phyloP scores from a whole-genome alignment of 2,888 invertebrate species.

The Chesias legatella region DNA sequence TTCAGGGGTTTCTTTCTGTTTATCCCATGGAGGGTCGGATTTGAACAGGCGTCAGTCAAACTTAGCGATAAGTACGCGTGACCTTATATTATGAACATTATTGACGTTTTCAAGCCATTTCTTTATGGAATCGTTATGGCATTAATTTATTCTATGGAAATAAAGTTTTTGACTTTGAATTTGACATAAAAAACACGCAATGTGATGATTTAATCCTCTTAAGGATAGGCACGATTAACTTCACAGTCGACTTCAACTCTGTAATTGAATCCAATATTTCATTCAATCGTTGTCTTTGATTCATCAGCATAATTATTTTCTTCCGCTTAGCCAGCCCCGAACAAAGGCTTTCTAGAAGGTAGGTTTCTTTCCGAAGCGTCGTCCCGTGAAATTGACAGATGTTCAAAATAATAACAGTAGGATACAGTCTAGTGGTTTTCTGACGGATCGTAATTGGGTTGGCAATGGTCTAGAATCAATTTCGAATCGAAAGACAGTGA shows the following conservation, averaged over 20 bases:
- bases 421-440: constrained; percentile 43
- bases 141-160: too few relatives aligned
- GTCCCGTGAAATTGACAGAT: constrained; percentile 63
- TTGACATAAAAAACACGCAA: too few relatives aligned
- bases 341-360: constrained; percentile 55
- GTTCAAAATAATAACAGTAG: constrained; percentile 61
- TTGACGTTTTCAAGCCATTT: too few relatives aligned
- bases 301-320: constrained; percentile 61
- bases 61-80: too few relatives aligned
- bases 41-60: background rate
- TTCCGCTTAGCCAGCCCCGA: constrained; percentile 58
- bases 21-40: too few relatives aligned
- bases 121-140: background rate
- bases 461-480: constrained; percentile 42
- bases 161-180: too few relatives aligned
- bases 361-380: constrained; percentile 48
- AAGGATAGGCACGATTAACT: constrained; percentile 12
- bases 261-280: constrained; percentile 36
- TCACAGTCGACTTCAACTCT: constrained; percentile 17
- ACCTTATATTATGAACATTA: too few relatives aligned
- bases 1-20: too few relatives aligned
- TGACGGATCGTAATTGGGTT: constrained; percentile 44
- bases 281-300: constrained; percentile 45
- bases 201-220: too few relatives aligned
- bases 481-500: constrained; percentile 30